These are phyloP conservation scores for Pomatostomus ruficeps DNA, from an alignment of 2,113 vertebrate genomes.

Conservation along the genomic window DNA sequence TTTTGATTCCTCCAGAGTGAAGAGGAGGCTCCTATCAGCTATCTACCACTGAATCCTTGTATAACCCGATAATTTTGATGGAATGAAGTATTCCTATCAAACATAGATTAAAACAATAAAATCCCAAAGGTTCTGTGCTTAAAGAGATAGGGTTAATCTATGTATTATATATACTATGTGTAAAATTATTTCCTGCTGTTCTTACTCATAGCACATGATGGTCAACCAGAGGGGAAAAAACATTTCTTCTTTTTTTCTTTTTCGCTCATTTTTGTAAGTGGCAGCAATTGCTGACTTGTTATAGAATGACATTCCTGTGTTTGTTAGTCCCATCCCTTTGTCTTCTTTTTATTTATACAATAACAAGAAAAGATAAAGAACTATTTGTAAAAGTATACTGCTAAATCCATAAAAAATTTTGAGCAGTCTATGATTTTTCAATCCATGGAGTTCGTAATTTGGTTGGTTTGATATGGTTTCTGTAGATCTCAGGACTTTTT, in stretches of 20 bases:
- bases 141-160: background rate
- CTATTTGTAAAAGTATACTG: background rate
- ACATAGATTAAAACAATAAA: background rate
- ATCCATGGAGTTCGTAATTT: background rate
- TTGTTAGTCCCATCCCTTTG: background rate
- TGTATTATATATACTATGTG: background rate
- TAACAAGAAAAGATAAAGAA: background rate
- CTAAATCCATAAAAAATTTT: background rate
- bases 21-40: background rate
- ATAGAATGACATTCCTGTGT: background rate
- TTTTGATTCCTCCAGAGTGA: background rate
- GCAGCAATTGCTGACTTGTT: background rate
- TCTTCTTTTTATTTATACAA: background rate
- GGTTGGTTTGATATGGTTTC: background rate
- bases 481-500: background rate
- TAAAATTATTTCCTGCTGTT: background rate
- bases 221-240: background rate
- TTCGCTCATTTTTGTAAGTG: background rate
- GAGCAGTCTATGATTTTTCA: background rate
- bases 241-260: background rate
- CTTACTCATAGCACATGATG: background rate
- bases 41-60: background rate
- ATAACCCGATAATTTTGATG: background rate
- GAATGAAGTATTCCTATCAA: background rate
- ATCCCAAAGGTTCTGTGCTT: background rate